phyloP scores from a whole-genome alignment of 1,140 invertebrate genomes.

The Zaprionus ornatus region DNA sequence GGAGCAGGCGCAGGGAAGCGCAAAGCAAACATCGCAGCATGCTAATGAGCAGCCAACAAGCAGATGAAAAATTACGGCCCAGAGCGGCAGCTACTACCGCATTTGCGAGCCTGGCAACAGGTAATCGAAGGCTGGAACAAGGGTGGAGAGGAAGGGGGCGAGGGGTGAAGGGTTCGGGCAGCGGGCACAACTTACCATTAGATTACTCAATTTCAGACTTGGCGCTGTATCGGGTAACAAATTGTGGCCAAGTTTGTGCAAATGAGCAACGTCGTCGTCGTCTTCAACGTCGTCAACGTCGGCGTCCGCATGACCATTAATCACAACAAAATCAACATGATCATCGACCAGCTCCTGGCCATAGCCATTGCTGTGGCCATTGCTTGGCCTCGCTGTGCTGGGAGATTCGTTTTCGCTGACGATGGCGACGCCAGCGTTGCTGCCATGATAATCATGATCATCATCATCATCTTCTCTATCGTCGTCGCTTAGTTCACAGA shows the following conservation, averaged over 20 bases:
- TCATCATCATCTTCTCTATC: slow-evolving; percentile 30
- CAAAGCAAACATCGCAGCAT: slow-evolving; percentile 60
- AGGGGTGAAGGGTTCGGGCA: background rate
- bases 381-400: slow-evolving; percentile 16
- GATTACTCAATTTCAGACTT: slow-evolving; percentile 83
- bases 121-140: background rate
- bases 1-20: slow-evolving; percentile 27
- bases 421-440: slow-evolving; percentile 57
- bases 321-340: slow-evolving; percentile 79
- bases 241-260: slow-evolving; percentile 70
- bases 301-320: slow-evolving; percentile 63
- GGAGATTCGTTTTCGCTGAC: slow-evolving; percentile 23
- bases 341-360: slow-evolving; percentile 73
- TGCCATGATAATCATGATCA: slow-evolving; percentile 33
- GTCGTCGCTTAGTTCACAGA: slow-evolving; percentile 69
- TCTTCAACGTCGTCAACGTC: slow-evolving; percentile 33
- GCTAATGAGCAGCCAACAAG: slow-evolving; percentile 66
- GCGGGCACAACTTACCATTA: slow-evolving; percentile 78
- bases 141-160: background rate
- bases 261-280: slow-evolving; percentile 51
- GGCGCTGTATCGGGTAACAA: slow-evolving; percentile 81
- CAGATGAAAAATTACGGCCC: slow-evolving; percentile 21
- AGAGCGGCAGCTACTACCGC: slow-evolving; percentile 44
- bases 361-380: slow-evolving; percentile 1
- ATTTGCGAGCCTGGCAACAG: slow-evolving; percentile 22